phyloP scores from a whole-genome alignment of 1,140 invertebrate species.

The Coenobita brevimanus region DNA sequence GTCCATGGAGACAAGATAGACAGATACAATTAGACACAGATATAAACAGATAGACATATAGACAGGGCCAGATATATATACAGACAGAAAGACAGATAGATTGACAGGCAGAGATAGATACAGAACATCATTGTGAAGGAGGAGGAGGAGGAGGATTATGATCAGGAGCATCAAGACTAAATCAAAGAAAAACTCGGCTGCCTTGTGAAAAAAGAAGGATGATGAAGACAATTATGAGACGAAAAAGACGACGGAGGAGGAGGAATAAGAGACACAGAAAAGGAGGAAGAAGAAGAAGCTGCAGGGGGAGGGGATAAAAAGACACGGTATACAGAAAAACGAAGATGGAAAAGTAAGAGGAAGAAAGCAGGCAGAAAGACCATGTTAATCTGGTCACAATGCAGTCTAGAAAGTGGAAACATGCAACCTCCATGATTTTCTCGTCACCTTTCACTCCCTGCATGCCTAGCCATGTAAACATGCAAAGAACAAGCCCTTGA shows the following conservation, averaged over 20 bases:
- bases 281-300: no score
- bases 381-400: no score
- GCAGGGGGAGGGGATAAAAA: background rate
- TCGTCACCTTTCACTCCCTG: no score
- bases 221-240: background rate
- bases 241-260: background rate
- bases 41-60: background rate
- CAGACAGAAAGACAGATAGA: constrained; percentile 5
- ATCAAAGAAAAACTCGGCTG: background rate
- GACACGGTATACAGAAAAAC: background rate
- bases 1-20: no score
- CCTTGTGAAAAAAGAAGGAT: background rate
- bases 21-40: background rate
- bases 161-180: background rate
- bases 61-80: background rate
- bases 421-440: no score
- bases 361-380: no score
- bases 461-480: no score
- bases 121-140: background rate
- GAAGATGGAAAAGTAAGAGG: background rate
- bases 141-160: background rate
- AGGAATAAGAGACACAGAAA: no score
- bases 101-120: background rate
- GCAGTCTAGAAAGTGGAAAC: no score
- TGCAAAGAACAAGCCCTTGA: no score